A percentile compares a stretch with the other conserved stretches of the same genome.
Evolutionary conservation across 2,113 vertebrate genomes (phyloP).

Genomic region (Amazona guildingii): DNA sequence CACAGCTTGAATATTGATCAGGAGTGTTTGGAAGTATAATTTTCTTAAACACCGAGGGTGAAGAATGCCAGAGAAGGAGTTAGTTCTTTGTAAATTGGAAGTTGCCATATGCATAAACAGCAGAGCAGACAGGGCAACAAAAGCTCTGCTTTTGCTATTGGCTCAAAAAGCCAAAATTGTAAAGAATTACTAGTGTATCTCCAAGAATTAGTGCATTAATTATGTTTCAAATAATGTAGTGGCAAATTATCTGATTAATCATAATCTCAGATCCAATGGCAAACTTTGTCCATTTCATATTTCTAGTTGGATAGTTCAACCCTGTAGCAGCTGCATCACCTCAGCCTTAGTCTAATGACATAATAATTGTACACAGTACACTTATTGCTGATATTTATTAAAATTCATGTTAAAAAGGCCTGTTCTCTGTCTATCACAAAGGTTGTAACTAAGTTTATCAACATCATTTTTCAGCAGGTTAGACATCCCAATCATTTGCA

Average conservation of each 20-base stretch:
- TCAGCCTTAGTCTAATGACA: not conserved
- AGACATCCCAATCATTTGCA: not conserved
- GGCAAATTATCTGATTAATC: not conserved
- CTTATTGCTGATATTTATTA: not conserved
- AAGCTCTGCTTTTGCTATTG: not conserved
- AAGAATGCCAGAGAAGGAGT: not conserved
- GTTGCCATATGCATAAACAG: not conserved
- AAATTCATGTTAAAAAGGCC: not conserved
- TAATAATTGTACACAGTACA: not conserved
- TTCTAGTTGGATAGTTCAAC: not conserved
- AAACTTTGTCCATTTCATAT: not conserved
- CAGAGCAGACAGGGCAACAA: not conserved
- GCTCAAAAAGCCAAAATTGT: not conserved
- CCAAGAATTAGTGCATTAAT: not conserved
- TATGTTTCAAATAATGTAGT: not conserved
- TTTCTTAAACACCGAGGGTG: not conserved
- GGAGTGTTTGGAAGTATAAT: not conserved
- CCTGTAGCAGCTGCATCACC: not conserved
- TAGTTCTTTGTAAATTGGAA: not conserved
- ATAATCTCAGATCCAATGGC: not conserved
- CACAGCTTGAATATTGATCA: not conserved
- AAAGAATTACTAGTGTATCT: not conserved
- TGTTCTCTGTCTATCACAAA: not conserved
- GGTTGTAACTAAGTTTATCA: not conserved
- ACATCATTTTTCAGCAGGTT: not conserved